Base-by-base conservation (phyloP, 2,113 vertebrate genomes). In the Dendropsophus ebraccatus region DNA sequence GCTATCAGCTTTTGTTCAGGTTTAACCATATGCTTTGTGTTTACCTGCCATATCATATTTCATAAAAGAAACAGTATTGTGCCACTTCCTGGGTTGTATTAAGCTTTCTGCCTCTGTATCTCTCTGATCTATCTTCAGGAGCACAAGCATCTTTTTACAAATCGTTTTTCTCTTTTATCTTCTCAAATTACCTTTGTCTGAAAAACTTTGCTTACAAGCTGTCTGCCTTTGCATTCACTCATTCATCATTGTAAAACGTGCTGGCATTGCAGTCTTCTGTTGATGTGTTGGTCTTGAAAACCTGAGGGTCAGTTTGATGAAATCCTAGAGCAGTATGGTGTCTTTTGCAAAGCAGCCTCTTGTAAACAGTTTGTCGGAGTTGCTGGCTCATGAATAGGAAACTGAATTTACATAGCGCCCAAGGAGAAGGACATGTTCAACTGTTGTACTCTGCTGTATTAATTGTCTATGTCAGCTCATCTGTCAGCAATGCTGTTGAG, bases 271-370 rank as follows among this genome's bases (percentile, higher is more conserved):
- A 60, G 35, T 58, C 88, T 90, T 52, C 69, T 80, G 69, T 87
- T 87, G 80, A 87, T 90, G 87, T 45, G 73, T 85, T 84, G 89
- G 0, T 88, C 77, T 54, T 82, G 69, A 28, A 89, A 88, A 87
- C 88, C 89, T 88, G 19, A 88, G 84, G 88, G 88, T 89, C 87
- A 88, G 88, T 88, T 86, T 6, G 81, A 69, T 90, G 70, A 70
- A 50, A 56, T 73, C 77, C 45, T 75, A 52, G 76, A 45, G 50
- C 56, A 1, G 82, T 56, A 47, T 65, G 52, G 52, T 87, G 78
- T 74, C 52, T 76, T 67, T 73, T 60, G 69, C 85, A 86, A 60
- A 86, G 25, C 77, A 81, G 37, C 35, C 52, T 80, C 84, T 70
- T 72, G 25, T 65, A 83, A 83, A 58, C 50, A 54, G 41, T 69